A percentile compares a stretch with the other conserved stretches of the same genome.
These are phyloP conservation scores for Cantharis lateralis DNA, from an alignment of 2,888 invertebrate species.

Conservation along the genomic window DNA sequence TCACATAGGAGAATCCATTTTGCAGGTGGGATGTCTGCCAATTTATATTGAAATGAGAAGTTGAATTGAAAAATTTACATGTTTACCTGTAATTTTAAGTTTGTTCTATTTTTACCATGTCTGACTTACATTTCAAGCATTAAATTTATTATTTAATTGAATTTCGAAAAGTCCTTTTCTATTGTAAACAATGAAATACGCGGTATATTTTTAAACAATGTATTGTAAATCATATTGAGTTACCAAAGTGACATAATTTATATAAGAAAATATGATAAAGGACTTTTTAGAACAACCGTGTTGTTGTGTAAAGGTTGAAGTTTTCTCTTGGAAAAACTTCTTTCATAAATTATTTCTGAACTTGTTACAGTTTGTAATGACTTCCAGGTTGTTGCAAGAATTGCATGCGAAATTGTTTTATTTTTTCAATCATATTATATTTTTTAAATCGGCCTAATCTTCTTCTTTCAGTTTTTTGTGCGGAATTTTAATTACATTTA, in stretches of 20 bases:
- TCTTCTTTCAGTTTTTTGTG: background rate
- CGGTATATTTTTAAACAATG: background rate
- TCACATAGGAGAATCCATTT: background rate
- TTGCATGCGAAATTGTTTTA: background rate
- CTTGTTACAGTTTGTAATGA: background rate
- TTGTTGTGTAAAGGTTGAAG: background rate
- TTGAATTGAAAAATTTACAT: background rate
- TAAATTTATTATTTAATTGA: background rate
- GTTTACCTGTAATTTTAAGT: background rate
- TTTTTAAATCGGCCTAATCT: background rate
- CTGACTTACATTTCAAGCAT: background rate
- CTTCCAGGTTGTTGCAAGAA: background rate
- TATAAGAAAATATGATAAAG: constrained; percentile 12
- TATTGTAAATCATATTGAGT: constrained; percentile 10
- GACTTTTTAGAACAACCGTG: constrained; percentile 9
- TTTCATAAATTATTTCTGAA: constrained; percentile 2
- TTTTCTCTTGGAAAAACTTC: background rate
- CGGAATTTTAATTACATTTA: background rate
- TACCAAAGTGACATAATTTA: constrained; percentile 7
- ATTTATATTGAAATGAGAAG: background rate
- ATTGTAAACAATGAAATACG: background rate
- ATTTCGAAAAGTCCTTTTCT: background rate
- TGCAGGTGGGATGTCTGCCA: background rate
- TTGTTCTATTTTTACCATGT: background rate
- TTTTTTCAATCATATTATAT: background rate